Evolutionary conservation across 2,888 invertebrate genomes (phyloP).

Genomic region (Orthosia cruda): DNA sequence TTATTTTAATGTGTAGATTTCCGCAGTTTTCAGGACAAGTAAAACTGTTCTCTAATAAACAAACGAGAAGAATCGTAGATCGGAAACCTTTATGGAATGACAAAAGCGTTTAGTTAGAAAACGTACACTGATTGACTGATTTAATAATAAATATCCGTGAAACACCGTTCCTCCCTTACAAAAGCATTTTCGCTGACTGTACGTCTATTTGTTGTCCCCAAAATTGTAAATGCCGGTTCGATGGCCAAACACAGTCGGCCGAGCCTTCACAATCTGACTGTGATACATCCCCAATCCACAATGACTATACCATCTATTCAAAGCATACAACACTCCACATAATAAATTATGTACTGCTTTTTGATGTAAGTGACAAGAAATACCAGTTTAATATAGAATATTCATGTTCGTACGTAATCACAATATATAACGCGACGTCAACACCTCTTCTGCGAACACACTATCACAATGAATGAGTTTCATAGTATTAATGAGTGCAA

Average conservation of each 20-base stretch:
- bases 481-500: conserved; percentile 72
- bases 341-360: conserved; percentile 50
- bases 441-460: conserved; percentile 58
- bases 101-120: background rate
- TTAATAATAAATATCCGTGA: background rate
- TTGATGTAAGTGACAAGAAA: conserved; percentile 55
- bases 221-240: conserved; percentile 41
- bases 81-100: background rate
- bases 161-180: background rate
- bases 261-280: conserved; percentile 30
- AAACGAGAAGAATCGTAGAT: background rate
- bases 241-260: conserved; percentile 40
- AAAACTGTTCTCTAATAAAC: background rate
- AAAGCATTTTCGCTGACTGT: conserved; percentile 22
- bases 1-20: background rate
- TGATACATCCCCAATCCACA: conserved; percentile 37
- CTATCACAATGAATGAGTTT: conserved; percentile 71
- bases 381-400: conserved; percentile 48
- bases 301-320: conserved; percentile 52
- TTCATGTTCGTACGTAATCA: conserved; percentile 57
- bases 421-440: conserved; percentile 65
- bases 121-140: background rate
- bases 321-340: conserved; percentile 28
- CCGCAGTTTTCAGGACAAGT: background rate
- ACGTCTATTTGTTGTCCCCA: conserved; percentile 32